phyloP scores from a whole-genome alignment of 1,140 invertebrate species.

The Tetramorium alpestre region DNA sequence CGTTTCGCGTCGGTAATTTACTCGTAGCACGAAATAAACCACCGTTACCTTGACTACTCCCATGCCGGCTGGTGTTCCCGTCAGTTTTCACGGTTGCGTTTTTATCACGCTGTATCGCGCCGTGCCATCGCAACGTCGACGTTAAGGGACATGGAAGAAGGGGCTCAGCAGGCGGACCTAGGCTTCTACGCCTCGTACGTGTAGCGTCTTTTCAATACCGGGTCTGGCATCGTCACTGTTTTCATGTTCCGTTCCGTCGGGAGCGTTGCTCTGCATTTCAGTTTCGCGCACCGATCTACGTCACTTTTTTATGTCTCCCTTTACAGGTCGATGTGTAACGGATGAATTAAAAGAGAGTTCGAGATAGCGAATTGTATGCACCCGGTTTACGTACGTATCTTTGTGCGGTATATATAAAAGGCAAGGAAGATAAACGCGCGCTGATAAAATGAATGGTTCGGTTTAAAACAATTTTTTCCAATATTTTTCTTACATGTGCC shows the following conservation, averaged over 20 bases:
- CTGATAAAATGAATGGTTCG: not conserved
- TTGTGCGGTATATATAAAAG: not conserved
- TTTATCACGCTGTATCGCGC: conserved; percentile 73
- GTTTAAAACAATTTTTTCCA: conserved; percentile 10
- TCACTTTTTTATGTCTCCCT: conserved; percentile 38
- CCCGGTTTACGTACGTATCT: not conserved
- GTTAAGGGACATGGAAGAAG: not conserved
- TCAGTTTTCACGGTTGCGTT: conserved; percentile 73
- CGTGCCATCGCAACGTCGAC: conserved; percentile 61
- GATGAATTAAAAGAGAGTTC: conserved; percentile 24
- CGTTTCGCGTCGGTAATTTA: conserved; percentile 67
- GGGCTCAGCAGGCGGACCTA: not conserved
- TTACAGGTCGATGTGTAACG: conserved; percentile 5
- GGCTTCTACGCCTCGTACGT: conserved; percentile 22
- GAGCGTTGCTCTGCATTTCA: conserved; percentile 31
- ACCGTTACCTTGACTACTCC: conserved; percentile 75
- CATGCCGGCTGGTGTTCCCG: conserved; percentile 59
- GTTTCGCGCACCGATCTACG: conserved; percentile 7
- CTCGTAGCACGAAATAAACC: conserved; percentile 74
- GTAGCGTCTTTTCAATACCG: conserved; percentile 21
- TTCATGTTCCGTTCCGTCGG: conserved; percentile 34
- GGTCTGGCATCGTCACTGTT: conserved; percentile 38
- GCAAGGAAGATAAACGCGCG: not conserved
- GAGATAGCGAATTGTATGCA: conserved; percentile 36
- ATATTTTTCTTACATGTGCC: not conserved